Percentiles rank a stretch among this genome's conserved stretches.
phyloP scores from a whole-genome alignment of 2,888 invertebrate species.

The Agriopis marginaria region DNA sequence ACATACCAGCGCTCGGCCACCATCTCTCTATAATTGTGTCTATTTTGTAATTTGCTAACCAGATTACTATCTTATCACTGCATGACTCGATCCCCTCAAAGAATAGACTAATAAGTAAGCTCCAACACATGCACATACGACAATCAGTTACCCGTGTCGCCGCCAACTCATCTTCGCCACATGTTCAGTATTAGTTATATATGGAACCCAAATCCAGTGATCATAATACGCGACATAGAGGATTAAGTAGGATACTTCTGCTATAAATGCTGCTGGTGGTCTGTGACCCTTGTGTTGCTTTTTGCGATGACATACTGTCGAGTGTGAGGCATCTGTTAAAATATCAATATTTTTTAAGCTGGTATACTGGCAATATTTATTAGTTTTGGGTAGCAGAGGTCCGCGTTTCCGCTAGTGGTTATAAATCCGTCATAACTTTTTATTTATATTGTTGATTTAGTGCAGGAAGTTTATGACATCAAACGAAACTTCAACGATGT shows the following conservation, averaged over 20 bases:
- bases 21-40: too few species aligned
- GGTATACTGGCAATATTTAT: constrained; percentile 24
- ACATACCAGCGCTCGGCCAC: too few species aligned
- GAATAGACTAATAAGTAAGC: constrained; percentile 42
- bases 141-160: constrained; percentile 46
- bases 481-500: neutral
- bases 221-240: constrained; percentile 79
- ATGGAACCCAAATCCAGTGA: constrained; percentile 75
- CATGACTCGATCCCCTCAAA: constrained; percentile 12
- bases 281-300: constrained; percentile 66
- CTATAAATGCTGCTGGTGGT: constrained; percentile 78
- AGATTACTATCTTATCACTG: constrained; percentile 18
- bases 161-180: constrained; percentile 68
- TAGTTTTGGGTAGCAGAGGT: constrained; percentile 13
- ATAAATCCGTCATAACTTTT: constrained; percentile 23
- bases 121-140: constrained; percentile 51
- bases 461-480: constrained; percentile 7
- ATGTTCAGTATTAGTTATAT: constrained; percentile 77
- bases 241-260: constrained; percentile 77
- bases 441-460: constrained; percentile 10
- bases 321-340: constrained; percentile 71
- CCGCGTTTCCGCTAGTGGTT: constrained; percentile 18
- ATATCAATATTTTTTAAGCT: constrained; percentile 44
- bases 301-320: constrained; percentile 70
- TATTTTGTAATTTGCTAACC: constrained; percentile 1